phyloP scores from a whole-genome alignment of 2,113 vertebrate species.

The Rhineura floridana region DNA sequence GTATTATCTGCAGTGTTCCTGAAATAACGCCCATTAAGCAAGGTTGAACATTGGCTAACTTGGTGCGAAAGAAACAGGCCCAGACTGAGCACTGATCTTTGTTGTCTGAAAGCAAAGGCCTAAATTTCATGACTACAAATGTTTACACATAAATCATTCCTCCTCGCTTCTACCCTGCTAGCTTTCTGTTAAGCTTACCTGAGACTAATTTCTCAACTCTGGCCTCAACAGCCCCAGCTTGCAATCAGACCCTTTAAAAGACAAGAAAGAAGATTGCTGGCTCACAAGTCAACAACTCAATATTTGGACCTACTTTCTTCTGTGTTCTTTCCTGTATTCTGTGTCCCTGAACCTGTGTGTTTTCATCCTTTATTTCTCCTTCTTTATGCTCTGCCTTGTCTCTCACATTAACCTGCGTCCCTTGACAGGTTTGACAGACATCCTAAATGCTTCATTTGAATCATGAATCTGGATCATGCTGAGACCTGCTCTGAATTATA shows the following conservation, averaged over 20 bases:
- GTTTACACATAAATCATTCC: background rate
- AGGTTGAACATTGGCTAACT: conserved; percentile 10
- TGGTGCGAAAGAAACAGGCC: background rate
- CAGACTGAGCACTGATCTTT: background rate
- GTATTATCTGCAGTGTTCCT: conserved; percentile 1
- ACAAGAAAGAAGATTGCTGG: background rate
- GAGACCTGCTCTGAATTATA: background rate
- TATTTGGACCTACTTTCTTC: background rate
- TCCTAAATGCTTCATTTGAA: background rate
- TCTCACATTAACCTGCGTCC: background rate
- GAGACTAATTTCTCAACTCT: background rate
- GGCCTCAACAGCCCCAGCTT: background rate
- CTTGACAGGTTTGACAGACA: background rate
- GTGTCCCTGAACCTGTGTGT: background rate
- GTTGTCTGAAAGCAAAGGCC: background rate
- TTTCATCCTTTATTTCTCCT: background rate
- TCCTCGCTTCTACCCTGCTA: background rate
- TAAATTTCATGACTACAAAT: conserved; percentile 6
- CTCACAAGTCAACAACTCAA: background rate
- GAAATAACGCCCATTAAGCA: conserved; percentile 14
- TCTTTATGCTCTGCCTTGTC: background rate
- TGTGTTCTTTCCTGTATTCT: background rate
- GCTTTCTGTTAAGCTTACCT: background rate
- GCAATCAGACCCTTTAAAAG: background rate
- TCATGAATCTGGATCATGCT: conserved; percentile 1